phyloP scores from a whole-genome alignment of 1,140 invertebrate genomes.

The Macrobrachium rosenbergii region DNA sequence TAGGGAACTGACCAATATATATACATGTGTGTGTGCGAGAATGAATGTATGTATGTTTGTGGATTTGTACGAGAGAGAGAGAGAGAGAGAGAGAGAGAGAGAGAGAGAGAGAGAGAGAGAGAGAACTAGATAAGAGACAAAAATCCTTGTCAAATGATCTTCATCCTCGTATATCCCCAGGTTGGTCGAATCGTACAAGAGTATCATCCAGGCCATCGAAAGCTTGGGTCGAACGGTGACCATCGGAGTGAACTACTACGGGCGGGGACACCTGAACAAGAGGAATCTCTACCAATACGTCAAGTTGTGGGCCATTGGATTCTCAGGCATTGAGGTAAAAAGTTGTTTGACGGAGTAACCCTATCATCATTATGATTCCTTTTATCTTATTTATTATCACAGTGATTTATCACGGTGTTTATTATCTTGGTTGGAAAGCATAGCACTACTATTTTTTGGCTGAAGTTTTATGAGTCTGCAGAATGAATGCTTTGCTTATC shows the following conservation, averaged over 20 bases:
- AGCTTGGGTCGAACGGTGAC: conserved; percentile 47
- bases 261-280: conserved; percentile 45
- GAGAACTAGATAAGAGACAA: too few relatives aligned
- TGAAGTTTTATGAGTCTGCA: too few relatives aligned
- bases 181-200: conserved; percentile 52
- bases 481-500: too few relatives aligned
- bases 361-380: background rate
- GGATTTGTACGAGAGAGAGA: too few relatives aligned
- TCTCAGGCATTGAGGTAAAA: conserved; percentile 32
- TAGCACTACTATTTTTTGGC: too few relatives aligned
- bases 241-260: conserved; percentile 48
- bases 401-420: too few relatives aligned
- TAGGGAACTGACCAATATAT: background rate
- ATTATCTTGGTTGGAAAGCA: too few relatives aligned
- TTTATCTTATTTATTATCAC: too few relatives aligned
- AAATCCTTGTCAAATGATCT: too few relatives aligned
- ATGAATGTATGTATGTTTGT: too few relatives aligned
- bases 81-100: too few relatives aligned
- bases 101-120: too few relatives aligned
- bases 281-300: conserved; percentile 42
- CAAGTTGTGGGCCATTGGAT: conserved; percentile 37
- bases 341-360: background rate
- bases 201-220: conserved; percentile 48
- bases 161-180: background rate
- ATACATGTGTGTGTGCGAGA: background rate